Evolutionary conservation across 2,888 invertebrate genomes (phyloP).

Genomic region (Rapana venosa): DNA sequence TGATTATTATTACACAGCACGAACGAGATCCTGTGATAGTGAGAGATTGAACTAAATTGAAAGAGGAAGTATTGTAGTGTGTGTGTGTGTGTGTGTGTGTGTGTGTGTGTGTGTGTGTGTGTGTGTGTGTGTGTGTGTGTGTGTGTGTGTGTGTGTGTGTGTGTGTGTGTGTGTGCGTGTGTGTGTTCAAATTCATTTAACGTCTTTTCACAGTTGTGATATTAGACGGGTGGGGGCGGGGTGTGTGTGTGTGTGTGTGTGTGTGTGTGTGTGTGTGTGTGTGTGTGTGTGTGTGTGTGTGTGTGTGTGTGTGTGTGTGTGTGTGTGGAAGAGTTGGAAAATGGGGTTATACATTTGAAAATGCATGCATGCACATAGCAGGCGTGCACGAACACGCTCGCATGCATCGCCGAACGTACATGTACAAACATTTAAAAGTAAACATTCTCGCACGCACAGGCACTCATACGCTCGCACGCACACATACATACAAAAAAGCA

Average conservation of each 20-base stretch:
- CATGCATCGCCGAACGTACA: too few species aligned
- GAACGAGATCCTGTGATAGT: too few species aligned
- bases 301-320: background rate
- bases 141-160: conserved; percentile 1
- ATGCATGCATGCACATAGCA: background rate
- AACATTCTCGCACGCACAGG: background rate
- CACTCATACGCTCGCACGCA: background rate
- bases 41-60: too few species aligned
- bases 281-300: conserved; percentile 1
- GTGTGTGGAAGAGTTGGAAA: background rate
- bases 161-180: background rate
- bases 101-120: background rate
- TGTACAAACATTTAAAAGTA: background rate
- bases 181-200: background rate
- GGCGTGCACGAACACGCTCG: too few species aligned
- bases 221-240: too few species aligned
- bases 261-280: conserved; percentile 1
- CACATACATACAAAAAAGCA: too few species aligned
- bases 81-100: background rate
- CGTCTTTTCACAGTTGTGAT: too few species aligned
- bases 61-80: background rate
- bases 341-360: background rate
- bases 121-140: conserved; percentile 1
- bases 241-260: background rate
- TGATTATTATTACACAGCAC: too few species aligned